Evolutionary conservation across 2,888 invertebrate genomes (phyloP).

Genomic region (Acanthacorydalis orientalis): DNA sequence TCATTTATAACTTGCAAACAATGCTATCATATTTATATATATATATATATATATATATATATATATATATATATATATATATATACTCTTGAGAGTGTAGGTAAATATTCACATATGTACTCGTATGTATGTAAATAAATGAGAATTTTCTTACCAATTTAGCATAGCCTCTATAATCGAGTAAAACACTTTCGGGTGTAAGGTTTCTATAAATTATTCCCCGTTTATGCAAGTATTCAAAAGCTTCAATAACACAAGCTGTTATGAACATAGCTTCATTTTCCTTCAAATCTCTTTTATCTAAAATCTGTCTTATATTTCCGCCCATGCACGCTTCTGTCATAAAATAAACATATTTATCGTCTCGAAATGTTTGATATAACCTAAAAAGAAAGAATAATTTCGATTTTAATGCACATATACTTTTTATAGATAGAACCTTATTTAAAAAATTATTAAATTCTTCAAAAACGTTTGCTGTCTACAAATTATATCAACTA

Average conservation of each 20-base stretch:
- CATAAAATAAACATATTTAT: constrained; percentile 83
- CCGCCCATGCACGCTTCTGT: constrained; percentile 92
- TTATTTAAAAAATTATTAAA: too few species aligned
- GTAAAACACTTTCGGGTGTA: constrained; percentile 86
- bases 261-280: constrained; percentile 71
- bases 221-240: constrained; percentile 73
- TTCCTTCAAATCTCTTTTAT: constrained; percentile 57
- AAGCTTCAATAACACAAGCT: constrained; percentile 83
- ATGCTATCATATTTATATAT: too few species aligned
- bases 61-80: too few species aligned
- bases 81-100: too few species aligned
- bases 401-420: background rate
- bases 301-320: constrained; percentile 77
- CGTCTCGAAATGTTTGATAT: constrained; percentile 79
- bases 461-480: too few species aligned
- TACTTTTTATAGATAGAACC: background rate
- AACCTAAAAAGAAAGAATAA: constrained; percentile 38
- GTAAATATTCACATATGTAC: too few species aligned
- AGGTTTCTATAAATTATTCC: constrained; percentile 74
- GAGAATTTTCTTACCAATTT: constrained; percentile 47
- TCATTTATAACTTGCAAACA: too few species aligned
- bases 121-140: constrained; percentile 9
- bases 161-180: constrained; percentile 70
- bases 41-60: too few species aligned
- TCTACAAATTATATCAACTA: too few species aligned